A percentile compares a stretch with the other conserved stretches of the same genome.
These are phyloP conservation scores for Ormyrus labotus DNA, from an alignment of 2,888 invertebrate genomes.

Conservation along the genomic window DNA sequence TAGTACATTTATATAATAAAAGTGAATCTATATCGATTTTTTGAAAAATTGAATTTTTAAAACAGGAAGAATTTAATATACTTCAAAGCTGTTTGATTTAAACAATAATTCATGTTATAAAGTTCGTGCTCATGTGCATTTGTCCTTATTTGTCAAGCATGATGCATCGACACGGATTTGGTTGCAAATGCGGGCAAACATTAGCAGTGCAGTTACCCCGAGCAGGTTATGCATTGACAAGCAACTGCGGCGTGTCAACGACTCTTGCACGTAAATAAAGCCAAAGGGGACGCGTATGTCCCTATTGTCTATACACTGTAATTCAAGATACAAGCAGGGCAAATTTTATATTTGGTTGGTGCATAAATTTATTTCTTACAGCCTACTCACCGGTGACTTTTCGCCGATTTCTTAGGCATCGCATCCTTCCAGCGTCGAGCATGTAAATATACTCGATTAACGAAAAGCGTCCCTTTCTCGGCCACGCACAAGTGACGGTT, in stretches of 20 bases:
- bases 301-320: too few relatives aligned
- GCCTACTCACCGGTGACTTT: slow-evolving; percentile 64
- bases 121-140: too few relatives aligned
- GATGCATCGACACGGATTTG: neutral
- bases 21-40: too few relatives aligned
- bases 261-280: slow-evolving; percentile 27
- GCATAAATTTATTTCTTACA: neutral
- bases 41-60: too few relatives aligned
- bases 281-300: too few relatives aligned
- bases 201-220: slow-evolving; percentile 18
- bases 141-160: too few relatives aligned
- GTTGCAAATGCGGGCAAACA: slow-evolving; percentile 1
- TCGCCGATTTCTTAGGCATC: slow-evolving; percentile 66
- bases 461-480: neutral
- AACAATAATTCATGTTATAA: too few relatives aligned
- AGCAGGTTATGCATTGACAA: neutral
- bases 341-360: too few relatives aligned
- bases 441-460: neutral
- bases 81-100: too few relatives aligned
- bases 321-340: too few relatives aligned
- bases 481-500: neutral
- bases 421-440: slow-evolving; percentile 62
- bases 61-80: too few relatives aligned
- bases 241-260: slow-evolving; percentile 16
- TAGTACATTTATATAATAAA: too few relatives aligned